Evolutionary conservation across 2,797 vertebrate genomes (phyloP).

Genomic region (Ceyx erithaca): DNA sequence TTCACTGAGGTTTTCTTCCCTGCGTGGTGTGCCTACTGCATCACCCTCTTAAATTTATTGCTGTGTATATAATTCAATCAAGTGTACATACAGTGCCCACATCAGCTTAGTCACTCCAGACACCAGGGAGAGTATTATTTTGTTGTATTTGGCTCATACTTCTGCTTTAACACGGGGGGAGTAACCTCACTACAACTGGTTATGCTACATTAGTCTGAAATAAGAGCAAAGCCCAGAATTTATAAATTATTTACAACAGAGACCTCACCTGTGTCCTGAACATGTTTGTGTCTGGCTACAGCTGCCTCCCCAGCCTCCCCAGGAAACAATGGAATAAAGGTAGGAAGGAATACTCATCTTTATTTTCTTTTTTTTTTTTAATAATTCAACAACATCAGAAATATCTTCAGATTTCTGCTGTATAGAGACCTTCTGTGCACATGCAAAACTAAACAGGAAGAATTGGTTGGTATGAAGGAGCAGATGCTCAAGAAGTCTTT

Average conservation of each 20-base stretch:
- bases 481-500: background rate
- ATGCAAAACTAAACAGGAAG: background rate
- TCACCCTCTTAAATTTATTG: background rate
- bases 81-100: background rate
- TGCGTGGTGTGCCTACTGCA: background rate
- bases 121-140: background rate
- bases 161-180: background rate
- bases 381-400: background rate
- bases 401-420: background rate
- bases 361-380: background rate
- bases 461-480: background rate
- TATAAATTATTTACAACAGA: background rate
- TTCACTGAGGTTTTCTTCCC: conserved; percentile 11
- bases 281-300: background rate
- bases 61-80: background rate
- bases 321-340: background rate
- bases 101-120: conserved; percentile 1
- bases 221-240: background rate
- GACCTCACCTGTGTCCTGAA: background rate
- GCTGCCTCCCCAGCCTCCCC: background rate
- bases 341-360: background rate
- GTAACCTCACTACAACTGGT: background rate
- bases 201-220: background rate
- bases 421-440: background rate
- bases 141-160: background rate